These are phyloP conservation scores for Casuarius casuarius DNA, from an alignment of 2,113 vertebrate genomes.

Conservation along the genomic window DNA sequence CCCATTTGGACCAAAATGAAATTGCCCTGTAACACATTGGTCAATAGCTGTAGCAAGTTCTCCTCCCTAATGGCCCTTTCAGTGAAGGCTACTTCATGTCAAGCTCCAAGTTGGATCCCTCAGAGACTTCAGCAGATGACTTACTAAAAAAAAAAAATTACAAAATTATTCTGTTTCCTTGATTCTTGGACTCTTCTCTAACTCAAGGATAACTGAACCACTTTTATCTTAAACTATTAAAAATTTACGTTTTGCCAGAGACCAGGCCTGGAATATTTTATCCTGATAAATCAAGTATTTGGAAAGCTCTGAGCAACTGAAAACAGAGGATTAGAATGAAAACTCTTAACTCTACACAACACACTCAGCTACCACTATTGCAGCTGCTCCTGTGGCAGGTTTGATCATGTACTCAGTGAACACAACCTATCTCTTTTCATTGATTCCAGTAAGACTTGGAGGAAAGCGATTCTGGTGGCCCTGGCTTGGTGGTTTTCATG, in stretches of 20 bases:
- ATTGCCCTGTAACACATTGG: not conserved
- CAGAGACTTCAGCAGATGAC: not conserved
- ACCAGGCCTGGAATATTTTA: conserved; percentile 52
- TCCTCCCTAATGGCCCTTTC: not conserved
- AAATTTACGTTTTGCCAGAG: conserved; percentile 37
- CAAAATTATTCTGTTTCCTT: not conserved
- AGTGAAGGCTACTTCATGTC: not conserved
- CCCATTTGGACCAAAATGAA: not conserved
- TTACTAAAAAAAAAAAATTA: not conserved
- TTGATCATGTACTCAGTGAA: not conserved
- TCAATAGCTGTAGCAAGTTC: not conserved
- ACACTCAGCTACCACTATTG: not conserved
- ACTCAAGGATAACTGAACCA: not conserved
- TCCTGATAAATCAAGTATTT: conserved; percentile 39
- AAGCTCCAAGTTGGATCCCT: not conserved
- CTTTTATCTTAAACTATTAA: conserved; percentile 32
- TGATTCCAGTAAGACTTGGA: not conserved
- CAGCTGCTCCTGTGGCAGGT: not conserved
- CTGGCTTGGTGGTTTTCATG: not conserved
- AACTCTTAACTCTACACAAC: not conserved
- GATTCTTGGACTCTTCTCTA: not conserved
- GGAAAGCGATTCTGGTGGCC: not conserved
- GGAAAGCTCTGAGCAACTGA: not conserved
- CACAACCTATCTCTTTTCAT: not conserved
- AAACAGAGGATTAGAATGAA: conserved; percentile 24